A percentile compares a stretch with the other conserved stretches of the same genome.
These are phyloP conservation scores for Drosophila koepferae DNA, from an alignment of 2,888 invertebrate species.

Conservation along the genomic window DNA sequence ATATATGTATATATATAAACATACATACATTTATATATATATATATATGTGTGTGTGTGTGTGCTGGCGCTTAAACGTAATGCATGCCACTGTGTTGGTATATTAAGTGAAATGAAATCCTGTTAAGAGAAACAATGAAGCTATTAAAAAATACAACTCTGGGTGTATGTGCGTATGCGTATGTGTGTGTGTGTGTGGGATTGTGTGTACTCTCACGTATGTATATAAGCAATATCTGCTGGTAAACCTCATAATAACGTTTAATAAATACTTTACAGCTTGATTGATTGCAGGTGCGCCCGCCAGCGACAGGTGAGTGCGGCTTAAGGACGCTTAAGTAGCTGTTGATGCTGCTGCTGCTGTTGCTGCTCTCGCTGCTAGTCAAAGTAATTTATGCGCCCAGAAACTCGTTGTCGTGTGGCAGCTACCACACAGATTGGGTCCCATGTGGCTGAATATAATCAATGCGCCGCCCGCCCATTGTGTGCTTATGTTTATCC, in stretches of 20 bases:
- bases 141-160: constrained; percentile 63
- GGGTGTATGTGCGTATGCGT: constrained; percentile 13
- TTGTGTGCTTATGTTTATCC: constrained; percentile 68
- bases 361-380: constrained; percentile 19
- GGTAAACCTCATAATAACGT: constrained; percentile 79
- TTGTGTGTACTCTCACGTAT: constrained; percentile 10
- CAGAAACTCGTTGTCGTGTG: constrained; percentile 47
- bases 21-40: not conserved
- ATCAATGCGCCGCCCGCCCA: constrained; percentile 69
- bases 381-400: constrained; percentile 71
- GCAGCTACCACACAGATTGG: constrained; percentile 73
- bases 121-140: constrained; percentile 78
- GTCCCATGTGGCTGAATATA: constrained; percentile 79
- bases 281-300: constrained; percentile 70
- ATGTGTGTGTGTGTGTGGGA: not conserved
- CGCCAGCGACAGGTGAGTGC: constrained; percentile 69
- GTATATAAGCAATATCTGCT: constrained; percentile 36
- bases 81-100: constrained; percentile 51
- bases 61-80: constrained; percentile 44
- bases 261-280: constrained; percentile 81
- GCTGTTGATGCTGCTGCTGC: constrained; percentile 36
- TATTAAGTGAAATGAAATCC: constrained; percentile 80
- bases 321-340: constrained; percentile 62
- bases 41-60: constrained; percentile 9
- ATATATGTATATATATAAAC: not conserved